These are phyloP conservation scores for Chrysogorgia sp. DNA, from an alignment of 92 coral and sea anemone species.

Conservation along the genomic window DNA sequence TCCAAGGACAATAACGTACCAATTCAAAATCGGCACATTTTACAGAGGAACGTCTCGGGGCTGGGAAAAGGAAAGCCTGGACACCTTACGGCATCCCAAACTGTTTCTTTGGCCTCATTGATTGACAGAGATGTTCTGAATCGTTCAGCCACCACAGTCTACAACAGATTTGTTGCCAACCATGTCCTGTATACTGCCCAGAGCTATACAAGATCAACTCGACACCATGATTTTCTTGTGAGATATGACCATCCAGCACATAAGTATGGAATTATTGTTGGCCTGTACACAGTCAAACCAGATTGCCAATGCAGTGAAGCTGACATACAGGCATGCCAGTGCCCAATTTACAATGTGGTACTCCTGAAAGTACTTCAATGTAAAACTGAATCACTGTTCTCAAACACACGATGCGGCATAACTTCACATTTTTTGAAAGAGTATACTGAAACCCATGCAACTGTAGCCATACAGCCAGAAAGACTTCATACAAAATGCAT, in stretches of 20 bases:
- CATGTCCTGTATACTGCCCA: constrained; percentile 23
- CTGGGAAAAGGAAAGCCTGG: constrained; percentile 9
- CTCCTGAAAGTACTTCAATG: constrained; percentile 6
- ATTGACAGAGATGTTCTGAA: constrained; percentile 17
- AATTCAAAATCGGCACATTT: constrained; percentile 15
- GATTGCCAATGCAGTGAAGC: constrained; percentile 25
- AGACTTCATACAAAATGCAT: constrained; percentile 1
- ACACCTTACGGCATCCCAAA: constrained; percentile 21
- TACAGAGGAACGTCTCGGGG: constrained; percentile 3
- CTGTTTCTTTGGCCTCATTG: constrained; percentile 12
- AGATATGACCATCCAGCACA: background rate
- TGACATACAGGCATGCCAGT: constrained; percentile 6
- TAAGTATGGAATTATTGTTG: constrained; percentile 14
- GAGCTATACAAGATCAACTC: constrained; percentile 7
- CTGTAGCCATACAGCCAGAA: constrained; percentile 20
- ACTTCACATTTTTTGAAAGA: constrained; percentile 34
- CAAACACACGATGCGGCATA: background rate
- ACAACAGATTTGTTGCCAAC: constrained; percentile 29
- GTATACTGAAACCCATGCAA: background rate
- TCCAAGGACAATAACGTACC: no score
- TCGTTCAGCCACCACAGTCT: constrained; percentile 13
- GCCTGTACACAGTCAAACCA: constrained; percentile 28
- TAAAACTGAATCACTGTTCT: constrained; percentile 10
- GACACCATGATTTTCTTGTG: constrained; percentile 16
- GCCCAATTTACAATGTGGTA: background rate